Conservation (phyloP, 2,888 invertebrate genomes). For the Lycia hirtaria region DNA sequence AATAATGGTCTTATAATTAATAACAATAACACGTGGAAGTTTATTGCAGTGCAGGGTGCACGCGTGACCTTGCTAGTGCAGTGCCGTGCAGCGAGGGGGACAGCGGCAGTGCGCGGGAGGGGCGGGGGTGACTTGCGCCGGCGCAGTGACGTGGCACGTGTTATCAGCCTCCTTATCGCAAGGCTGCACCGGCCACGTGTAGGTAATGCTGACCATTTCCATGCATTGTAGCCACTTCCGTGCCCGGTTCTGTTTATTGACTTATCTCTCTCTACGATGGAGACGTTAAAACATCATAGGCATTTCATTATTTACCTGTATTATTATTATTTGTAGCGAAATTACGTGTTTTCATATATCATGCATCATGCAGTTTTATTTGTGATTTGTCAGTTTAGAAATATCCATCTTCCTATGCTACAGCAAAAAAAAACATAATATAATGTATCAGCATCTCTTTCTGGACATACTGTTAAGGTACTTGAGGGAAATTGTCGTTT, state of each 20-base stretch:
- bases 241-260: constrained; percentile 1
- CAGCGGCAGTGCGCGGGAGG: constrained; percentile 27
- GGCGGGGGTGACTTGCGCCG: constrained; percentile 62
- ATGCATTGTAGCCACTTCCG: background rate
- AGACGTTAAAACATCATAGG: constrained; percentile 2
- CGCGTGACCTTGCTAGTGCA: constrained; percentile 62
- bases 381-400: too few relatives aligned
- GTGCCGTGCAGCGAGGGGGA: constrained; percentile 36
- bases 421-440: too few relatives aligned
- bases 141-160: constrained; percentile 58
- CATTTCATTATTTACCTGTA: too few relatives aligned
- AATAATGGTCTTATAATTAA: constrained; percentile 19
- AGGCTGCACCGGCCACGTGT: constrained; percentile 35
- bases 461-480: too few relatives aligned
- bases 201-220: constrained; percentile 29
- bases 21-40: constrained; percentile 67
- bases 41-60: constrained; percentile 58
- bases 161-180: constrained; percentile 66
- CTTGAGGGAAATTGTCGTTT: too few relatives aligned
- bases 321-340: background rate
- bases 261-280: constrained; percentile 9
- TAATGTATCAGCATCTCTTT: too few relatives aligned
- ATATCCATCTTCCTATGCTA: too few relatives aligned
- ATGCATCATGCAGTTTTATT: too few relatives aligned
- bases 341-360: too few relatives aligned